phyloP scores from a whole-genome alignment of 2,888 invertebrate species.

The Leuctra nigra region DNA sequence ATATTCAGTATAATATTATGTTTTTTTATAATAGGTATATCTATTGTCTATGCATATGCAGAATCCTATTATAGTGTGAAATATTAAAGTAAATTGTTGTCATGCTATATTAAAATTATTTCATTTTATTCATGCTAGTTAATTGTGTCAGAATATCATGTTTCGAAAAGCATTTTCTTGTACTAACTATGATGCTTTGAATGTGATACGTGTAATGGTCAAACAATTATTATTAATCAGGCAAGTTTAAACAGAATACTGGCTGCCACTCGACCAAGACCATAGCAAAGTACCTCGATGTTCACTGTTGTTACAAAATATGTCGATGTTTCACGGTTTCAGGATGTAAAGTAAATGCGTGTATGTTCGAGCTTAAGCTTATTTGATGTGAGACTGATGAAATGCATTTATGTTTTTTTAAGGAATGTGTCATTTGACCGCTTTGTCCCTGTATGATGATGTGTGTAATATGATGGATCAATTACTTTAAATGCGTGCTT shows the following conservation, averaged over 20 bases:
- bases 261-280: neutral
- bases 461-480: neutral
- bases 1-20: too few species aligned
- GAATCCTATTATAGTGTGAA: too few species aligned
- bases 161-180: too few species aligned
- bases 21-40: too few species aligned
- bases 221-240: neutral
- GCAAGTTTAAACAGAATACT: neutral
- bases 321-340: neutral
- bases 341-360: neutral
- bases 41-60: too few species aligned
- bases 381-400: conserved; percentile 15
- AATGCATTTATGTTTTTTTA: conserved; percentile 2
- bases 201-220: conserved; percentile 3
- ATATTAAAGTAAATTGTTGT: too few species aligned
- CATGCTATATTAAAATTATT: too few species aligned
- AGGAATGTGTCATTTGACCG: neutral
- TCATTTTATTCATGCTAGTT: too few species aligned
- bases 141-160: too few species aligned
- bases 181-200: conserved; percentile 1
- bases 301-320: neutral
- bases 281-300: neutral
- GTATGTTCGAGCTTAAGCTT: conserved; percentile 1
- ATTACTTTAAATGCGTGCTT: conserved; percentile 15
- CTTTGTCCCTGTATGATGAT: neutral